Evolutionary conservation across 1,140 invertebrate genomes (phyloP), one percentile per base, ranked within the genome.

Genomic region (Drosophila dunni): DNA sequence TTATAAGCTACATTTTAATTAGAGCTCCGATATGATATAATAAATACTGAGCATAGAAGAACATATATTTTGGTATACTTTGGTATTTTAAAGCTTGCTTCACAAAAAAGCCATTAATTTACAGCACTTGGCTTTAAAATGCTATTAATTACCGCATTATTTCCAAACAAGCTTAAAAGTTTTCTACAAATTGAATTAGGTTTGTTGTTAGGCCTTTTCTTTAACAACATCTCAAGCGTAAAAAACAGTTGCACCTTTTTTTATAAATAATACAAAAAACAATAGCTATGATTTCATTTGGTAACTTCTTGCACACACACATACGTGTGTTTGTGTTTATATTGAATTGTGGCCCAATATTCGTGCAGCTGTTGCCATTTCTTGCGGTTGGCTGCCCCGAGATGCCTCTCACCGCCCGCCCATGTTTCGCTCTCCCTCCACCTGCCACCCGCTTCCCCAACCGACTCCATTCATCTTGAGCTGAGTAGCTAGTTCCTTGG

Each of bases 341-440:
- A 54, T 68, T 66, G 45, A 66, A 67, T 66, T 72, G 70, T 68
- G 70, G 70, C 64, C 71, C 58, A 69, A 74, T 50, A 74, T 56
- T 62, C 57, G 42, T 44, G 51, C 71, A 74, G 71, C 71, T 74
- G 71, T 57, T 69, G 42, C 51, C 44, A 68, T 85, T 81, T 85
- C 69, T 78, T 75, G 79, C 74, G 78, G 57, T 81, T 83, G 75
- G 80, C 65, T 81, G 78, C 57, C 54, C 65, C 61, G 44, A 40
- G 29, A 44, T 44, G 8, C 13, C 44, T 45, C 62, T 54, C 6
- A 36, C 33, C 29, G 33, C 34, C 20, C 15, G 10, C 50, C 24
- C 24, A 1, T 24, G 1, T 3, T 24, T 46, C 15, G 1, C 68
- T 34, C 44, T 34, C 33, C 7, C 29, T 7, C 7, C 17, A 17